Conservation (phyloP, 2,888 invertebrate species). For the Xanthorhoe spadicearia region DNA sequence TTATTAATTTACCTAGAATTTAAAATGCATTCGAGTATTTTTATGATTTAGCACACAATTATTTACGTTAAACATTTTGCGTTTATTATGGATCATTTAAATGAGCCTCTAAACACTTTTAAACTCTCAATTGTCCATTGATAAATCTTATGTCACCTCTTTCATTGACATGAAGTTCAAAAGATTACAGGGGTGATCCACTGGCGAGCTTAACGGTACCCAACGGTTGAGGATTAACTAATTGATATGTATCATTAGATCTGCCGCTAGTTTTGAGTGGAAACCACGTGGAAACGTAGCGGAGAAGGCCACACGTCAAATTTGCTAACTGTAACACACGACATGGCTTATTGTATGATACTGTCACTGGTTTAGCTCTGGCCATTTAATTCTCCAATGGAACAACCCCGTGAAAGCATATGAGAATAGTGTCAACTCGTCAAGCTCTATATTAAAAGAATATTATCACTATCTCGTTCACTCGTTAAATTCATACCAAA, state of each 20-base stretch:
- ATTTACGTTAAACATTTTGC: neutral
- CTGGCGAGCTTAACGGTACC: no score
- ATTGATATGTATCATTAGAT: no score
- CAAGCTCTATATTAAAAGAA: neutral
- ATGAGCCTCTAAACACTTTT: conserved; percentile 16
- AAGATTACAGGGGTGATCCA: no score
- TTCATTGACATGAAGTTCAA: neutral
- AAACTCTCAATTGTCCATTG: neutral
- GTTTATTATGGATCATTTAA: conserved; percentile 20
- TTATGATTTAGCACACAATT: conserved; percentile 1
- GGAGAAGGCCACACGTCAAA: no score
- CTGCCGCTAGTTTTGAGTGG: no score
- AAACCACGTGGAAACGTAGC: no score
- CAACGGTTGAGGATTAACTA: no score
- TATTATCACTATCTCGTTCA: neutral
- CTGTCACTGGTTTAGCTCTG: no score
- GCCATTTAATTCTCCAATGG: no score
- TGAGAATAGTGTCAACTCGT: neutral
- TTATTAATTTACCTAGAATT: neutral
- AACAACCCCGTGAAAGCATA: neutral
- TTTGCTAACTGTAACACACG: no score
- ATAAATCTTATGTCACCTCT: neutral
- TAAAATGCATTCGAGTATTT: conserved; percentile 21
- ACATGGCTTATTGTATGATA: no score
- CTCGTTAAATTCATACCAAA: conserved; percentile 2